Evolutionary conservation across 2,888 invertebrate species (phyloP).

Genomic region (Dexiosoma caninum): DNA sequence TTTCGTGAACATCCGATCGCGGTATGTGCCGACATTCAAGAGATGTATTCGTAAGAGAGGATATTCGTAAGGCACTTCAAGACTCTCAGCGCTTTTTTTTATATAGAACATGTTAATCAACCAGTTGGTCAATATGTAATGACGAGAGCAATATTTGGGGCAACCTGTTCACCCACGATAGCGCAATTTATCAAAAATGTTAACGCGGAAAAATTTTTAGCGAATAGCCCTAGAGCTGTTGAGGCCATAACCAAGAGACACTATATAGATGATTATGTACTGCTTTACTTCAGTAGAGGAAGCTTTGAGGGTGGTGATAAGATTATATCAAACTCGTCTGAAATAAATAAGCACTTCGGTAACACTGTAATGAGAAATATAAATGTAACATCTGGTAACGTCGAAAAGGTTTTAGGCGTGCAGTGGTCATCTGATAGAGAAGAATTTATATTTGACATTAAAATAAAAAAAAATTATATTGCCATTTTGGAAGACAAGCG

Average conservation of each 20-base stretch:
- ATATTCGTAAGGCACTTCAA: slow-evolving; percentile 67
- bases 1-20: slow-evolving; percentile 67
- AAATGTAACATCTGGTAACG: background rate
- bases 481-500: too few species aligned
- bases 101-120: slow-evolving; percentile 20
- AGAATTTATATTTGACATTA: background rate
- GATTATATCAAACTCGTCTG: background rate
- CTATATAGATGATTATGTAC: slow-evolving; percentile 46
- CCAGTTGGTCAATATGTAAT: slow-evolving; percentile 32
- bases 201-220: slow-evolving; percentile 1
- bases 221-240: background rate
- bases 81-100: slow-evolving; percentile 67
- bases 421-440: background rate
- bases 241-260: slow-evolving; percentile 14
- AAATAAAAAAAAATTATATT: too few species aligned
- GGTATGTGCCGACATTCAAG: slow-evolving; percentile 69
- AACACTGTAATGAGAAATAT: background rate
- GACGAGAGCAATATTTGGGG: slow-evolving; percentile 39
- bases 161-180: slow-evolving; percentile 38
- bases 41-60: slow-evolving; percentile 71
- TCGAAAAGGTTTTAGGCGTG: background rate
- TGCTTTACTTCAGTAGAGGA: slow-evolving; percentile 37
- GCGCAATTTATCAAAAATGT: slow-evolving; percentile 52
- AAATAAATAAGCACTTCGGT: background rate
- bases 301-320: slow-evolving; percentile 11